A percentile compares a stretch with the other conserved stretches of the same genome.
phyloP scores from a whole-genome alignment of 1,140 invertebrate genomes.

The Copidosoma floridanum region DNA sequence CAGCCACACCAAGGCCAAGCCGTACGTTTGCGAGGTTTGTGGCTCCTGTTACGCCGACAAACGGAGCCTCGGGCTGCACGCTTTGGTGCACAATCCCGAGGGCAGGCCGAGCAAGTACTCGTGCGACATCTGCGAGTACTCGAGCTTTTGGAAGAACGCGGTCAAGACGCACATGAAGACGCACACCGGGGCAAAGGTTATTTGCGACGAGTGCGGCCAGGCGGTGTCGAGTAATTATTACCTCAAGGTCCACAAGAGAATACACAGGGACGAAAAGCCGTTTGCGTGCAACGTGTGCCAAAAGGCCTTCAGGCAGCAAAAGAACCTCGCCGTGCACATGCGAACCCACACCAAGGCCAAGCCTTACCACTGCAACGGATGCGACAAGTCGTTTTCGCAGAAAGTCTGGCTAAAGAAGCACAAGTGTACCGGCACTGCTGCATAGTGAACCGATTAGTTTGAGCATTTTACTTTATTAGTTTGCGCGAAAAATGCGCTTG shows the following conservation, averaged over 20 bases:
- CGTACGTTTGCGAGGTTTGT: conserved; percentile 74
- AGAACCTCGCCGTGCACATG: conserved; percentile 22
- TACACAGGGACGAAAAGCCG: conserved; percentile 72
- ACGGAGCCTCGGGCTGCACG: conserved; percentile 40
- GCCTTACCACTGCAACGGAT: conserved; percentile 15
- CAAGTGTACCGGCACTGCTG: conserved; percentile 10
- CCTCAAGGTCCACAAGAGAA: conserved; percentile 55
- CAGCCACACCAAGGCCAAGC: conserved; percentile 67
- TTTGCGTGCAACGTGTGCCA: conserved; percentile 72
- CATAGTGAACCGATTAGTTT: no score
- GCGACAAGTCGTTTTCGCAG: conserved; percentile 19
- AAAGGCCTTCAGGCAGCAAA: conserved; percentile 62
- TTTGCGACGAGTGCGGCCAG: conserved; percentile 59
- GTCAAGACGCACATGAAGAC: conserved; percentile 83
- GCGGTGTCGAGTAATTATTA: conserved; percentile 62
- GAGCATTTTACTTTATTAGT: no score
- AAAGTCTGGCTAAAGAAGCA: conserved; percentile 26
- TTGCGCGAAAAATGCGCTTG: no score
- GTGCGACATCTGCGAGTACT: conserved; percentile 44
- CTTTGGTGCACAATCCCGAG: conserved; percentile 39
- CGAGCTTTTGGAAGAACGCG: conserved; percentile 49
- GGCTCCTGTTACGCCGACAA: conserved; percentile 52
- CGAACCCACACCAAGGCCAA: conserved; percentile 23
- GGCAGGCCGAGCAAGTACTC: conserved; percentile 50
- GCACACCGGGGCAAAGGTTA: conserved; percentile 58